Evolutionary conservation across 2,888 invertebrate species (phyloP), one percentile per base, ranked within the genome.

Genomic region (Cactoblastis cactorum): DNA sequence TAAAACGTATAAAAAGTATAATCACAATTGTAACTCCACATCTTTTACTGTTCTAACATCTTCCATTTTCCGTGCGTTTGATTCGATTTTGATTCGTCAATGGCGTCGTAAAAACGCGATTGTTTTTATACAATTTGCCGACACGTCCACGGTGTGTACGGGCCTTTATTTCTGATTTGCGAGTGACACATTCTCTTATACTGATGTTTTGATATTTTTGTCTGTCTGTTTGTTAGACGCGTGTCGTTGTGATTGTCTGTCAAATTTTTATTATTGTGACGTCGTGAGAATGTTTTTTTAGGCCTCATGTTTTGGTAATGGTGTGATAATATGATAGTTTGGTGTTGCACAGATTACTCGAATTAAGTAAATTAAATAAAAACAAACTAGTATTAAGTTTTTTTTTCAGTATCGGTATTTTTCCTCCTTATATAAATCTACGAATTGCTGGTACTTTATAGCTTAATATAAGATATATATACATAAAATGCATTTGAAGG

Each of bases 41-140:
- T 32, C 45, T 59, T 59, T 55, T 53, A 1, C 53, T 69, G 60
- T 69, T 54, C 69, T 38, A 67, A 72, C 73, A 73, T 83, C 83
- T 85, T 86, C 82, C 83, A 84, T 84, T 81, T 82, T 48, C 80
- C 78, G 80, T 78, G 71, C 79, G 80, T 84, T 80, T 81, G 82
- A 84, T 84, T 83, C 80, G 77, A 80, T 77, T 74, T 80, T 80
- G 85, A 85, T 85, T 81, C 74, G 83, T 84, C 81, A 85, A 87
- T 83, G 81, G 79, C 80, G 74, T 82, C 80, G 82, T 83, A 85
- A 84, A 87, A 85, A 71, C 70, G 68, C 82, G 76, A 85, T 85
- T 88, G 87, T 88, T 87, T 88, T 88, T 86, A 83, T 83, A 87
- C 84, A 86, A 85, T 85, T 83, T 78, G 74, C 80, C 71, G 76